phyloP scores from a whole-genome alignment of 2,888 invertebrate genomes.

The Ptychoptera albimana region DNA sequence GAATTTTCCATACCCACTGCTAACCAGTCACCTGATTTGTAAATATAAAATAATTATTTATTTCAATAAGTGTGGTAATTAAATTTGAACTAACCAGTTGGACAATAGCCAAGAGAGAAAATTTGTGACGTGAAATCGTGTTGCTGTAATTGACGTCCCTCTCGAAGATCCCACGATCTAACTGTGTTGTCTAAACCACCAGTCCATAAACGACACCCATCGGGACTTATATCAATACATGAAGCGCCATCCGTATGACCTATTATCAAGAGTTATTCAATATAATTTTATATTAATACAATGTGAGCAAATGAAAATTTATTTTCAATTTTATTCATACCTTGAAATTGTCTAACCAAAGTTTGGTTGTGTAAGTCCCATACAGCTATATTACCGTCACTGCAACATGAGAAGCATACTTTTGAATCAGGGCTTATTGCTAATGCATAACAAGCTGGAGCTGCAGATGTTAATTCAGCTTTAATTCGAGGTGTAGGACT shows the following conservation, averaged over 20 bases:
- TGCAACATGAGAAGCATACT: slow-evolving; percentile 97
- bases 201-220: slow-evolving; percentile 80
- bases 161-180: slow-evolving; percentile 87
- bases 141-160: slow-evolving; percentile 84
- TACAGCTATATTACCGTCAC: slow-evolving; percentile 94
- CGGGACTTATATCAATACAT: slow-evolving; percentile 91
- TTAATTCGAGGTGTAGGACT: slow-evolving; percentile 84
- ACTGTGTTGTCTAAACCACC: slow-evolving; percentile 96
- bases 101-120: slow-evolving; percentile 79
- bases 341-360: slow-evolving; percentile 83
- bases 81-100: slow-evolving; percentile 43
- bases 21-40: slow-evolving; percentile 64
- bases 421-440: slow-evolving; percentile 95
- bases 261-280: slow-evolving; percentile 10
- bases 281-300: too few species aligned
- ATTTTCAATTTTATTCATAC: too few species aligned
- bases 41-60: background rate
- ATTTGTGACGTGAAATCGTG: slow-evolving; percentile 90
- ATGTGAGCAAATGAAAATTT: too few species aligned
- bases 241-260: slow-evolving; percentile 95
- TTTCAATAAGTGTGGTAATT: background rate
- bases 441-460: slow-evolving; percentile 95
- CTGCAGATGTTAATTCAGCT: slow-evolving; percentile 76
- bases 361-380: slow-evolving; percentile 90
- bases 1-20: slow-evolving; percentile 98